Evolutionary conservation across 2,888 invertebrate species (phyloP).

Genomic region (Mythimna impura): DNA sequence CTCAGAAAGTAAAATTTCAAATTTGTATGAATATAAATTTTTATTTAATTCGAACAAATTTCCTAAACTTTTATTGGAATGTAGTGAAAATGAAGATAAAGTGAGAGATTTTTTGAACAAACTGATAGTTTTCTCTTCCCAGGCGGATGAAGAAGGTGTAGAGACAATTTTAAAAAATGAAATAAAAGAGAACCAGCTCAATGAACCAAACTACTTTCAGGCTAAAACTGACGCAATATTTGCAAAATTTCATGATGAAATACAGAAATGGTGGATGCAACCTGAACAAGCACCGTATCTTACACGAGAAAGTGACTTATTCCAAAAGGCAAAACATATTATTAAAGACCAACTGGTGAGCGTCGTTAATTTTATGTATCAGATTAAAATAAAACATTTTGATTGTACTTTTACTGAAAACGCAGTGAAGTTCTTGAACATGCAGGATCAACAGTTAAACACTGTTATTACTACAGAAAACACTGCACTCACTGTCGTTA

Average conservation of each 20-base stretch:
- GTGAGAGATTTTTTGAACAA: constrained; percentile 25
- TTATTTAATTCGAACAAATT: constrained; percentile 3
- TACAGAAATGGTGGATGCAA: constrained; percentile 56
- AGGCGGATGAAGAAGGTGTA: constrained; percentile 34
- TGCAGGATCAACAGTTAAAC: not conserved
- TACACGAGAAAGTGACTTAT: constrained; percentile 22
- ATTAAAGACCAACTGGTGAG: constrained; percentile 32
- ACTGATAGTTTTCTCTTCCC: constrained; percentile 37
- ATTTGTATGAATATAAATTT: constrained; percentile 20
- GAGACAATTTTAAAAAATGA: constrained; percentile 38
- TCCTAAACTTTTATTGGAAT: constrained; percentile 7
- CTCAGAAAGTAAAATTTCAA: not conserved
- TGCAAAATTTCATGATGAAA: constrained; percentile 38
- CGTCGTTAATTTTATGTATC: constrained; percentile 9
- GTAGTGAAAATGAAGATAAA: constrained; percentile 13
- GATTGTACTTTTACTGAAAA: constrained; percentile 28
- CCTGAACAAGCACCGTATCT: constrained; percentile 15
- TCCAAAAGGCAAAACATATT: constrained; percentile 14
- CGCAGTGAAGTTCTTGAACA: constrained; percentile 14
- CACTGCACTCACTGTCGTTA: constrained; percentile 19
- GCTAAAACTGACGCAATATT: constrained; percentile 43
- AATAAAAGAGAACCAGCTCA: constrained; percentile 25
- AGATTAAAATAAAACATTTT: constrained; percentile 10
- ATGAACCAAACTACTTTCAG: not conserved
- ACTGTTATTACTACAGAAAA: constrained; percentile 24